Percentiles rank a stretch among this genome's conserved stretches.
Evolutionary conservation across 2,113 vertebrate genomes (phyloP).

Genomic region (Axis porcinus): DNA sequence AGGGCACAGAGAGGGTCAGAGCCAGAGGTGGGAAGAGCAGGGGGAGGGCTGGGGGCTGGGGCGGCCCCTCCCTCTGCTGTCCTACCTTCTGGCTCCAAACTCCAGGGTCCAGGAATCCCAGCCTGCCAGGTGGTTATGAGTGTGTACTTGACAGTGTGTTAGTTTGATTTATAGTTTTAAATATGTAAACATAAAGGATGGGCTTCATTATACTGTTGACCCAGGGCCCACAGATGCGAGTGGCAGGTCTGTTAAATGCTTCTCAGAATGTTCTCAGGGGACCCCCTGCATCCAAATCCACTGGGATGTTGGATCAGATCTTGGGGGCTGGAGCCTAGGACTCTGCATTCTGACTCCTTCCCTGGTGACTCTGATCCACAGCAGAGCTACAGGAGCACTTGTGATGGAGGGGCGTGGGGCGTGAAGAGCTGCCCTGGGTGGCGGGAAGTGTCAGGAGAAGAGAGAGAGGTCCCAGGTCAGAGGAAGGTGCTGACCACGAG

Average conservation of each 20-base stretch:
- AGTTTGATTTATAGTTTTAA: neutral
- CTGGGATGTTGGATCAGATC: neutral
- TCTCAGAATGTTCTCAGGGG: neutral
- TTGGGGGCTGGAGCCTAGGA: neutral
- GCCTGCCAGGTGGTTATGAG: neutral
- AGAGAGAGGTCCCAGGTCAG: neutral
- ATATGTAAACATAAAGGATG: neutral
- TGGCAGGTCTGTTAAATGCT: neutral
- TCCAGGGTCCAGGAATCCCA: neutral
- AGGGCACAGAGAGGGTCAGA: neutral
- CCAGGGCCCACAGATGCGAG: neutral
- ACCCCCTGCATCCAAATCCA: too few species aligned
- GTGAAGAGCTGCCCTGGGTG: neutral
- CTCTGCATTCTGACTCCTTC: neutral
- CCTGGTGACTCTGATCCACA: neutral
- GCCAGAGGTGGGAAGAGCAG: too few species aligned
- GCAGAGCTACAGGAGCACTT: neutral
- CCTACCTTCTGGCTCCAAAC: neutral
- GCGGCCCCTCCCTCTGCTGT: fast-evolving
- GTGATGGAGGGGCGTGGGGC: fast-evolving
- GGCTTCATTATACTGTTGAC: neutral
- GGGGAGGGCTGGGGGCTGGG: fast-evolving
- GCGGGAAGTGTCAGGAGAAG: neutral
- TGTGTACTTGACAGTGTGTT: neutral
- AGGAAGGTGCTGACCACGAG: fast-evolving